phyloP scores from a whole-genome alignment of 2,113 vertebrate species.

The Chloropsis hardwickii region DNA sequence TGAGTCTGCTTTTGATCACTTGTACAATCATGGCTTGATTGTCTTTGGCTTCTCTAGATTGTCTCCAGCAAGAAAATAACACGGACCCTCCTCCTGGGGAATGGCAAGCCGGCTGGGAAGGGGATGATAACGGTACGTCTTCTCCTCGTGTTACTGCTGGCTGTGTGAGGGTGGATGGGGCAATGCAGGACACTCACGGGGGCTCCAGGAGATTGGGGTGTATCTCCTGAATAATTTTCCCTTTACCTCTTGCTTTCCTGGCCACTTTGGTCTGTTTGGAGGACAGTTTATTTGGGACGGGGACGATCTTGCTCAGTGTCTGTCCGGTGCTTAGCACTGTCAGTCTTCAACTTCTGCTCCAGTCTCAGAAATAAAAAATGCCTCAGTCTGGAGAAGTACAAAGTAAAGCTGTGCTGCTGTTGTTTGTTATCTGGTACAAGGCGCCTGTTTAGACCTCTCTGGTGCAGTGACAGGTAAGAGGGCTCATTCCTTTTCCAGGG shows the following conservation, averaged over 20 bases:
- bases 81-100: slow-evolving; percentile 85
- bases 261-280: not conserved
- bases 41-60: slow-evolving; percentile 75
- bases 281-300: not conserved
- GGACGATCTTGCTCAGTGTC: not conserved
- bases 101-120: slow-evolving; percentile 95
- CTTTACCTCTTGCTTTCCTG: not conserved
- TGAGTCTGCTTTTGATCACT: not conserved
- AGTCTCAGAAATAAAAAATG: not conserved
- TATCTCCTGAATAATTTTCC: not conserved
- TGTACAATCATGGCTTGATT: not conserved
- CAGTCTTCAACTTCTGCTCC: not conserved
- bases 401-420: not conserved
- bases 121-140: slow-evolving; percentile 86
- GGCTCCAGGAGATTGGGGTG: not conserved
- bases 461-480: slow-evolving; percentile 13
- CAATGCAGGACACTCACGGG: not conserved
- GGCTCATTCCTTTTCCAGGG: slow-evolving; percentile 6
- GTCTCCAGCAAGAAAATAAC: slow-evolving; percentile 98
- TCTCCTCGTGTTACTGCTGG: not conserved
- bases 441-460: not conserved
- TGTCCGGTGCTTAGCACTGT: not conserved
- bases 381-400: not conserved
- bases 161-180: not conserved
- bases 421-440: not conserved